Base-by-base conservation (phyloP, 2,888 invertebrate species). In the Tachina grossa region DNA sequence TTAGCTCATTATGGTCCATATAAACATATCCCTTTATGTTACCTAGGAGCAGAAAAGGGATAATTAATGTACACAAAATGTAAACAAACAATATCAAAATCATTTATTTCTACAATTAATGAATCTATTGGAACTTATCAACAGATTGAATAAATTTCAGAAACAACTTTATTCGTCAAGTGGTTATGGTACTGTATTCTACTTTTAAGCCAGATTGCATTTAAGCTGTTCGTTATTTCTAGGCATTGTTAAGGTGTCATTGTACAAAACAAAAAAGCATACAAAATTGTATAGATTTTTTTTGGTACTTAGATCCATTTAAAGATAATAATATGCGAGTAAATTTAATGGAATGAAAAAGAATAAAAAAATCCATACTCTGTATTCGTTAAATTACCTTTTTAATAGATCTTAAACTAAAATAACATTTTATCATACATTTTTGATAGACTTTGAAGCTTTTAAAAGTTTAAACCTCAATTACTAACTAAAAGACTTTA, bases 161-260 rank as follows among this genome's bases (percentile, higher is more conserved):
- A 6, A 31, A 31, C 6, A 0, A 6, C 6, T 31, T 31, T 49
- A 5, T 49, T 49, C n/a, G n/a, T 51, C 8, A 16, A 47, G n/a
- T 43, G 43, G 39, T 22, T 39, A 31, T 61, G 22, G 9, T 6
- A 14, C 10, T n/a, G 11, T 31, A 43, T 10, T 69, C 53, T 43
- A 19, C 55, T 39, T 57, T 72, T 72, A 51, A 78, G 72, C 72
- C 72, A 19, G 66, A 10, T 9, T 76, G 72, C 16, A n/a, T 65
- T 59, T 75, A 69, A 79, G 75, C 66, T 79, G 75, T 71, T 75
- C 79, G 59, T 83, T 85, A 82, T 75, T 74, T 31, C 39, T 71
- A 69, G 78, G 74, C 82, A 85, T 82, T 83, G 83, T 85, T 85
- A 55, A 83, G 82, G 82, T 85, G 82, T 79, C 71, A 82, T 71